Percentiles rank a stretch among this genome's conserved stretches.
Evolutionary conservation across 2,113 vertebrate species (phyloP).

Genomic region (Silurus glanis): DNA sequence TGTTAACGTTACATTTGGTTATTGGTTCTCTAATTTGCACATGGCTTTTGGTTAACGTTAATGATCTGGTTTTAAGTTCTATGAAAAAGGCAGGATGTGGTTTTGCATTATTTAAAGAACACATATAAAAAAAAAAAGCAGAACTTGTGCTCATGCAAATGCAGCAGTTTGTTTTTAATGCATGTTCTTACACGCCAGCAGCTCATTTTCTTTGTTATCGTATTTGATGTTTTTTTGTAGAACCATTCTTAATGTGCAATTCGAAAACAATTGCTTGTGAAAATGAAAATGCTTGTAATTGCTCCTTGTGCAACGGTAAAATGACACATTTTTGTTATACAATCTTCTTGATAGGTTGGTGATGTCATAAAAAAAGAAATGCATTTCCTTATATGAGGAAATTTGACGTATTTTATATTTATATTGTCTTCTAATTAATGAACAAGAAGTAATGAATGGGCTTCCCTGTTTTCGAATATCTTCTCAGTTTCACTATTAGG

Average conservation of each 20-base stretch:
- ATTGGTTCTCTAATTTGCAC: neutral
- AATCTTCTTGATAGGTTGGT: neutral
- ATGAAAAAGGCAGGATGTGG: neutral
- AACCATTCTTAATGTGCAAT: neutral
- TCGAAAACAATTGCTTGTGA: neutral
- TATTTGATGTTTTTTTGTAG: neutral
- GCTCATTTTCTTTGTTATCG: neutral
- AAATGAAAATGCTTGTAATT: neutral
- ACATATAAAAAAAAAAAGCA: neutral
- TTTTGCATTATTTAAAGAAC: neutral
- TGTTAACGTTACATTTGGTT: neutral
- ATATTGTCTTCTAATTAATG: neutral
- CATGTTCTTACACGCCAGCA: neutral
- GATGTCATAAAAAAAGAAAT: neutral
- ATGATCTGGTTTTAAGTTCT: neutral
- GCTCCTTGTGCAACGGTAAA: neutral
- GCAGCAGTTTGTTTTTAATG: fast-evolving
- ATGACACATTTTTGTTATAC: neutral
- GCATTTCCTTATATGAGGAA: neutral
- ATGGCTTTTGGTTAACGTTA: too few relatives aligned
- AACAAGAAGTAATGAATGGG: neutral
- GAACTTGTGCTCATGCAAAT: neutral
- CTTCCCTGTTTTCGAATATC: neutral
- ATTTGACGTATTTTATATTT: neutral
- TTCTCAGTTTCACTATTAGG: conserved; percentile 19